Evolutionary conservation across 2,888 invertebrate genomes (phyloP).

Genomic region (Drosophila mimetica): DNA sequence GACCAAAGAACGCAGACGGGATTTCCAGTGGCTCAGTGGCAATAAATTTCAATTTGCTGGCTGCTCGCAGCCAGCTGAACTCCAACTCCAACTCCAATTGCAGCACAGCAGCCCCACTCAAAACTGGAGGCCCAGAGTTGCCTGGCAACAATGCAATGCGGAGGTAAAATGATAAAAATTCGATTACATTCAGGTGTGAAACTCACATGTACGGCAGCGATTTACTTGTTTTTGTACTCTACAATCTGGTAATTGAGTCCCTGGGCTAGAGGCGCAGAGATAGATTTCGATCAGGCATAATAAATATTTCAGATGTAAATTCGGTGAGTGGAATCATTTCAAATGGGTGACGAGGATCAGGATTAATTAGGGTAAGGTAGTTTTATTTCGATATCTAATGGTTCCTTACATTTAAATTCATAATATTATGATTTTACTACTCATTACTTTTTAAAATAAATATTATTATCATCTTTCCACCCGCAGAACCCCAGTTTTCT

Average conservation of each 20-base stretch:
- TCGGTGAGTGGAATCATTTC: not conserved
- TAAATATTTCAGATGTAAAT: conserved; percentile 8
- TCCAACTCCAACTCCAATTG: conserved; percentile 12
- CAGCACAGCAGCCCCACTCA: conserved; percentile 17
- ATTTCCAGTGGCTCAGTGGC: conserved; percentile 79
- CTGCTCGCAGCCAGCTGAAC: conserved; percentile 44
- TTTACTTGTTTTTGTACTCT: conserved; percentile 72
- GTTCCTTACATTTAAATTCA: too few species aligned
- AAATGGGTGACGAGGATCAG: not conserved
- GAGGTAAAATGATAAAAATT: conserved; percentile 82
- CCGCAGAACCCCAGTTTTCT: not conserved
- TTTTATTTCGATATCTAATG: too few species aligned
- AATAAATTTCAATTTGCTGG: conserved; percentile 83
- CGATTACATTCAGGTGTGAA: conserved; percentile 83
- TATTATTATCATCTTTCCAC: not conserved
- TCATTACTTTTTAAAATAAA: too few species aligned
- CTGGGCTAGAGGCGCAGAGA: conserved; percentile 15
- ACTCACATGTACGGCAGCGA: conserved; percentile 72
- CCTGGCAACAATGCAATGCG: conserved; percentile 79
- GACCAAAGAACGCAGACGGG: conserved; percentile 26
- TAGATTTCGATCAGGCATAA: conserved; percentile 31
- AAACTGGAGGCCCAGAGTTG: conserved; percentile 28
- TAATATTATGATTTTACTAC: not conserved
- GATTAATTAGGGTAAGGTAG: not conserved
- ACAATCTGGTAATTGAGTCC: conserved; percentile 52